Percentiles rank a stretch among this genome's conserved stretches.
phyloP scores from a whole-genome alignment of 1,140 invertebrate genomes.

The Oreohelix idahoensis region DNA sequence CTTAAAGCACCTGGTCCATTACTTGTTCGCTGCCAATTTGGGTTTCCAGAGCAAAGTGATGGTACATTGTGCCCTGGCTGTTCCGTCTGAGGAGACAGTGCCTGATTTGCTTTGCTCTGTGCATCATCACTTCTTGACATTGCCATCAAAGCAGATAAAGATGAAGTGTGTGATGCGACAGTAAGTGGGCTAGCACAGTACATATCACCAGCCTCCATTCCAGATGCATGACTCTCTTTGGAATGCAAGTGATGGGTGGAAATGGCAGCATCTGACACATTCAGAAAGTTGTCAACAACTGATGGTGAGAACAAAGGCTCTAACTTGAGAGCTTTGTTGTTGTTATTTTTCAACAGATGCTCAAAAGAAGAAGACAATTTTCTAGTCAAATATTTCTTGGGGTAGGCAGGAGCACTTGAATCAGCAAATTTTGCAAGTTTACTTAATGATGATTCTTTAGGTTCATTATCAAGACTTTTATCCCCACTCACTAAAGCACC shows the following conservation, averaged over 20 bases:
- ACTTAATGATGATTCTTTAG: conserved; percentile 26
- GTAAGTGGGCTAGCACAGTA: neutral
- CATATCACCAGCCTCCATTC: neutral
- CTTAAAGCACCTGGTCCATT: neutral
- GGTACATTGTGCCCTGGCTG: neutral
- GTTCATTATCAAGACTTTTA: neutral
- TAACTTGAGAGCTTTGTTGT: neutral
- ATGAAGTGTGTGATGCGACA: neutral
- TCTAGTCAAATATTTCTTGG: neutral
- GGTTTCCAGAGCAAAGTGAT: neutral
- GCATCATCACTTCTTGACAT: conserved; percentile 12
- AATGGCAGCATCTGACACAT: neutral
- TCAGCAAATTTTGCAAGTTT: conserved; percentile 34
- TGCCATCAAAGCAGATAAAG: conserved; percentile 23
- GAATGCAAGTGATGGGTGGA: neutral
- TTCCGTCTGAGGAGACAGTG: neutral
- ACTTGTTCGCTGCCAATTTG: neutral
- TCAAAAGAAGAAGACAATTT: conserved; percentile 1
- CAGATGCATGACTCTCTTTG: neutral
- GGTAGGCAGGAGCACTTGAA: neutral
- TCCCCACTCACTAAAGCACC: neutral
- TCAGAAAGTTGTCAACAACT: neutral
- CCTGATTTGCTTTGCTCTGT: neutral
- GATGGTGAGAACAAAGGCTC: neutral
- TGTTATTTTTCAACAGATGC: conserved; percentile 1